A percentile compares a stretch with the other conserved stretches of the same genome.
phyloP scores from a whole-genome alignment of 64 coral and sea anemone genomes.

The Stylophora pistillata region DNA sequence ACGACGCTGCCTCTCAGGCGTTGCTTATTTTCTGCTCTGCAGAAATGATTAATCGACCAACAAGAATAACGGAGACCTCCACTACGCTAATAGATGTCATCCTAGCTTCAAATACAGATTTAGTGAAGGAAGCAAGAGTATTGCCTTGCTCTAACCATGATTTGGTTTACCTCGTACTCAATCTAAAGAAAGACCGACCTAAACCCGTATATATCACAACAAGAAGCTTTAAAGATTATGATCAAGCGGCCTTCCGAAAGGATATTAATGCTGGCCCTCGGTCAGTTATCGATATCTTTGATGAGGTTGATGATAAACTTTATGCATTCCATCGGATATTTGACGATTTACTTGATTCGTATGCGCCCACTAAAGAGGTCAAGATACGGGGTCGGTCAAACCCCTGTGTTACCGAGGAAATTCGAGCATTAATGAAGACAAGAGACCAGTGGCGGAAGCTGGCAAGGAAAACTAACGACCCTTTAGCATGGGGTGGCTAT shows the following conservation, averaged over 20 bases:
- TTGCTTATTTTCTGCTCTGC: background rate
- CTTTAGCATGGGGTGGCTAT: background rate
- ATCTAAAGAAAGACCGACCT: slow-evolving; percentile 25
- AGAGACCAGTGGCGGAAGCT: slow-evolving; percentile 1
- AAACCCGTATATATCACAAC: slow-evolving; percentile 30
- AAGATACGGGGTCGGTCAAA: background rate
- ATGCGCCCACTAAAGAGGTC: slow-evolving; percentile 6
- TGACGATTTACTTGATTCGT: slow-evolving; percentile 36
- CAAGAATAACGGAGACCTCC: background rate
- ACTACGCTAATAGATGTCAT: background rate
- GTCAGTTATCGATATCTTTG: slow-evolving; percentile 55
- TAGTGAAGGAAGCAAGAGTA: background rate
- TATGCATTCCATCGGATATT: slow-evolving; percentile 49
- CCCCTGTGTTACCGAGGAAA: slow-evolving; percentile 11
- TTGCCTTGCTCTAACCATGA: slow-evolving; percentile 3
- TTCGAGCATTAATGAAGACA: background rate
- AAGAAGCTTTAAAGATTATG: slow-evolving; percentile 21
- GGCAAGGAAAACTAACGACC: background rate
- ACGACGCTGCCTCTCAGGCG: background rate
- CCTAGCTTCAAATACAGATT: background rate
- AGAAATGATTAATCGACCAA: background rate
- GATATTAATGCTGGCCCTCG: slow-evolving; percentile 9
- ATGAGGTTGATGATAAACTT: slow-evolving; percentile 51
- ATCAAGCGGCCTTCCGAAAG: background rate
- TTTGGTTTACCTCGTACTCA: background rate